Evolutionary conservation across 2,797 vertebrate genomes (phyloP).

Genomic region (Steatocranus sp.): DNA sequence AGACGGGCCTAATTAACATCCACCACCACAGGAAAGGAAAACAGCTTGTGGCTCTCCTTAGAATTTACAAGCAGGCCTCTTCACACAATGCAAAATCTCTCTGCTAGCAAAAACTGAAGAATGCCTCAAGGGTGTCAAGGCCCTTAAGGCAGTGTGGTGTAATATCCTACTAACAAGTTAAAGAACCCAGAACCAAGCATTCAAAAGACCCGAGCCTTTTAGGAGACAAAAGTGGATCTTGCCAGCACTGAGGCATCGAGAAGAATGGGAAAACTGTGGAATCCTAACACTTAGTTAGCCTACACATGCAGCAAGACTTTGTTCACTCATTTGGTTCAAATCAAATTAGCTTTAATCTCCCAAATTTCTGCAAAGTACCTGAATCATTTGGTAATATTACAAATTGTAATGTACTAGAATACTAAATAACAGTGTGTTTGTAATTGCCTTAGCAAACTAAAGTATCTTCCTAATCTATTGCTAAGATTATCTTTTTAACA

Average conservation of each 20-base stretch:
- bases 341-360: neutral
- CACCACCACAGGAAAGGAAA: neutral
- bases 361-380: neutral
- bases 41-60: neutral
- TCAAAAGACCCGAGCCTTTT: neutral
- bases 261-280: neutral
- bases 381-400: neutral
- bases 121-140: neutral
- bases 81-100: neutral
- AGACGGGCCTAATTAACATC: neutral
- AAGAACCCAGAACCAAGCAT: neutral
- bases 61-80: neutral
- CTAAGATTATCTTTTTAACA: neutral
- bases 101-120: neutral
- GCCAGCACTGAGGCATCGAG: neutral
- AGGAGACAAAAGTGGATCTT: neutral
- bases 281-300: neutral
- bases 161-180: neutral
- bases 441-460: neutral
- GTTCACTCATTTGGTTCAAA: neutral
- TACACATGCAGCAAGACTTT: neutral
- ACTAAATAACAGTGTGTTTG: neutral
- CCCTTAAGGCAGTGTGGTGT: neutral
- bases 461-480: neutral
- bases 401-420: neutral